These are phyloP conservation scores for Prionace glauca DNA, from an alignment of 2,797 vertebrate genomes.

Conservation along the genomic window DNA sequence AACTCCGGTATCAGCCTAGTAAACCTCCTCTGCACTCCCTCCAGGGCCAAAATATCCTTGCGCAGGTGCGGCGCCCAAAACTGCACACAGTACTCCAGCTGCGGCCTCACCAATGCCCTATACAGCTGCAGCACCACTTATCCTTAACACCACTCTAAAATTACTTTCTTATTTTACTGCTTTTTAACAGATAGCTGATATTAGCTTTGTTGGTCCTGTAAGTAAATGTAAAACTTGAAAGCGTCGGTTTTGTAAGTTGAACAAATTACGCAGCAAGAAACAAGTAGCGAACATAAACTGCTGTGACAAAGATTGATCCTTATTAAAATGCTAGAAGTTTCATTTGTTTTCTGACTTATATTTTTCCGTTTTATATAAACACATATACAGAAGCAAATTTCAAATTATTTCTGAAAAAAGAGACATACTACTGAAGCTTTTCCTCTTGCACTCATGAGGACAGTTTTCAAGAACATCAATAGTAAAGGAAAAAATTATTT, in stretches of 20 bases:
- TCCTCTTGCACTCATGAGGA: no score
- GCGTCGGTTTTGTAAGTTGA: neutral
- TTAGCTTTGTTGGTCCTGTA: no score
- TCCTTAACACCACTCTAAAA: neutral
- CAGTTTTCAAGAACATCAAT: no score
- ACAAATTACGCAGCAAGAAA: neutral
- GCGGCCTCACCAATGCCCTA: no score
- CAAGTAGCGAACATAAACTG: neutral
- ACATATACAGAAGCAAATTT: neutral
- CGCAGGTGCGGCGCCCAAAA: no score
- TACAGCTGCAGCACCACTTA: no score
- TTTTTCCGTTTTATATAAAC: neutral
- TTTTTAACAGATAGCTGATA: neutral
- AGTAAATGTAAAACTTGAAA: neutral
- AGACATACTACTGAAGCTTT: no score
- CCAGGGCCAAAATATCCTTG: no score
- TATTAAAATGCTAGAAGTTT: neutral
- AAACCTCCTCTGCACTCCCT: no score
- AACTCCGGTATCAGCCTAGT: no score
- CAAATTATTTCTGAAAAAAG: neutral
- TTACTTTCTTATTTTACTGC: neutral
- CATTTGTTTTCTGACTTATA: neutral
- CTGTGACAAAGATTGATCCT: neutral
- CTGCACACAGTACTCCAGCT: no score
- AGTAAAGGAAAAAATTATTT: no score